Evolutionary conservation across 2,113 vertebrate genomes (phyloP).

Genomic region (Cyphomyrus plagiostoma): DNA sequence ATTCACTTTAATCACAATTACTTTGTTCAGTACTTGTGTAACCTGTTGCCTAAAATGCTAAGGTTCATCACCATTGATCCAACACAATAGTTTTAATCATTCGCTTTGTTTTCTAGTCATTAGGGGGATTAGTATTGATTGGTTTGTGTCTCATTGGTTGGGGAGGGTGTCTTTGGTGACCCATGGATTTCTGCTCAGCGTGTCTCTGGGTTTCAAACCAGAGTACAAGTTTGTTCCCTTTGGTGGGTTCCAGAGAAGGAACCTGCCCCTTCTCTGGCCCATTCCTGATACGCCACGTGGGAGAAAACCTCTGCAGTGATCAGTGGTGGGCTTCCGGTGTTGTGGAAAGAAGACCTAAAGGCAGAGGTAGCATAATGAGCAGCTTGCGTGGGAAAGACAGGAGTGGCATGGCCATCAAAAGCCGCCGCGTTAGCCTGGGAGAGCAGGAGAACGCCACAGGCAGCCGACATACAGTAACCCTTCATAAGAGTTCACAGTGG

Average conservation of each 20-base stretch:
- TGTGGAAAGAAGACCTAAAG: not conserved
- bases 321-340: not conserved
- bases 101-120: not conserved
- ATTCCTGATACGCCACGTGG: not conserved
- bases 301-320: not conserved
- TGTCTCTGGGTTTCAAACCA: not conserved
- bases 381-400: not conserved
- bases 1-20: not conserved
- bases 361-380: constrained; percentile 8
- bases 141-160: not conserved
- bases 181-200: not conserved
- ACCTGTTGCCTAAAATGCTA: not conserved
- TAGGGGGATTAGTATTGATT: not conserved
- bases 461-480: not conserved
- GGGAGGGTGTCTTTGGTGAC: not conserved
- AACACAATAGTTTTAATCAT: not conserved
- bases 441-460: not conserved
- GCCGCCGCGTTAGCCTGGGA: not conserved
- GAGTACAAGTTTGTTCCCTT: not conserved
- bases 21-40: not conserved
- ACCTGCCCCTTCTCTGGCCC: not conserved
- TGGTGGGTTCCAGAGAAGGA: not conserved
- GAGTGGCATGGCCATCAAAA: not conserved
- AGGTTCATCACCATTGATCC: not conserved
- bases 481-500: not conserved